Conservation (phyloP, 1,140 invertebrate species). For the Hermetia illucens region DNA sequence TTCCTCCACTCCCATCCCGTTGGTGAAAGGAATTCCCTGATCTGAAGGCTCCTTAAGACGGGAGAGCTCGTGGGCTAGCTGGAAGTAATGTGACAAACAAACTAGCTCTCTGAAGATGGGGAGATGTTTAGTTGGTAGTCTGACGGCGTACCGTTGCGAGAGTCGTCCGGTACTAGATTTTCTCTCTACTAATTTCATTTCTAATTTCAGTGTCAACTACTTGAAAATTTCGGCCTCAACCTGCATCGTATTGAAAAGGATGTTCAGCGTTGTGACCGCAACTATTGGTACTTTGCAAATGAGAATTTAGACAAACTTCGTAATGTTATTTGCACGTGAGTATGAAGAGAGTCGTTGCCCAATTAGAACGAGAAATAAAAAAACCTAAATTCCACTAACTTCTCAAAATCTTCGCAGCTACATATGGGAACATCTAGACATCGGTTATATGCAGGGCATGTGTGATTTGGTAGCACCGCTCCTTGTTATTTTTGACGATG, state of each 20-base stretch:
- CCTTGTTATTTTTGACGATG: constrained; percentile 83
- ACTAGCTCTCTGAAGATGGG: too few relatives aligned
- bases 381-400: background rate
- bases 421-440: constrained; percentile 86
- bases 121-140: too few relatives aligned
- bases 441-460: constrained; percentile 88
- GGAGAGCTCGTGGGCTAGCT: too few relatives aligned
- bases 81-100: too few relatives aligned
- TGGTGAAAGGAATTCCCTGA: too few relatives aligned
- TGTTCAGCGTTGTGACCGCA: constrained; percentile 86
- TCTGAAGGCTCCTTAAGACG: too few relatives aligned
- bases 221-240: constrained; percentile 80
- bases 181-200: too few relatives aligned
- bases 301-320: constrained; percentile 86
- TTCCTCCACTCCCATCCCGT: too few relatives aligned
- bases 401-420: constrained; percentile 39
- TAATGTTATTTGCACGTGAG: constrained; percentile 92
- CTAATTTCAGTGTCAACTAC: constrained; percentile 52
- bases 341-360: constrained; percentile 9
- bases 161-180: too few relatives aligned
- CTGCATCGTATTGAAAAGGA: constrained; percentile 93
- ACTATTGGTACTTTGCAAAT: constrained; percentile 79
- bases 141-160: too few relatives aligned
- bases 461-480: constrained; percentile 89
- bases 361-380: background rate